Evolutionary conservation across 1,140 invertebrate species (phyloP).

Genomic region (Aradophagus sp.): DNA sequence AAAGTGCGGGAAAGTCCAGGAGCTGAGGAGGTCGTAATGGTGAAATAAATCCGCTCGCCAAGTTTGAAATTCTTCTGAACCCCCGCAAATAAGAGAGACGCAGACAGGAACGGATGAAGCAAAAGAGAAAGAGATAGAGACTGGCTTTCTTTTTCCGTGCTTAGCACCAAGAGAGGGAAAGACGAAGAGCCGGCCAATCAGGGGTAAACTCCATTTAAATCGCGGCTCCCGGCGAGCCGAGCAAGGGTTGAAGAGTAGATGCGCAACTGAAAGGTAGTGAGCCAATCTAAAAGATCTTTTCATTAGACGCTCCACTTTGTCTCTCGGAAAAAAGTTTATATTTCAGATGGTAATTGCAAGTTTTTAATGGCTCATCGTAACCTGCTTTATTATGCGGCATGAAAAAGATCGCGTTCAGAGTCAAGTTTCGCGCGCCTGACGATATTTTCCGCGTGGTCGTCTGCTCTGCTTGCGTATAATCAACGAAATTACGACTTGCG

Average conservation of each 20-base stretch:
- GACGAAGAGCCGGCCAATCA: constrained; percentile 63
- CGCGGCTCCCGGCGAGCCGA: constrained; percentile 53
- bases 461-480: constrained; percentile 60
- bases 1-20: constrained; percentile 44
- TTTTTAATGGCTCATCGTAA: constrained; percentile 69
- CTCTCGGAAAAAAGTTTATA: constrained; percentile 66
- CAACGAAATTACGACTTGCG: no score
- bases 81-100: constrained; percentile 18
- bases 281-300: constrained; percentile 72
- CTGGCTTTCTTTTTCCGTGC: not conserved
- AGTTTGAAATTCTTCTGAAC: constrained; percentile 66
- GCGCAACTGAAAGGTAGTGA: constrained; percentile 72
- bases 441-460: constrained; percentile 55
- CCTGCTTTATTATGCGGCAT: constrained; percentile 47
- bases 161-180: constrained; percentile 11
- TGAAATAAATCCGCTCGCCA: constrained; percentile 62
- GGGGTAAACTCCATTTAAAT: constrained; percentile 70
- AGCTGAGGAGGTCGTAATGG: constrained; percentile 39
- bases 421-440: constrained; percentile 22
- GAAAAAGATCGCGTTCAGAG: constrained; percentile 46
- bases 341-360: constrained; percentile 75
- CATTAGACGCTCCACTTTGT: constrained; percentile 69
- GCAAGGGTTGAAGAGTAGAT: constrained; percentile 48
- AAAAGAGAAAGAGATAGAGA: not conserved
- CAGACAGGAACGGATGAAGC: not conserved